phyloP scores from a whole-genome alignment of 2,888 invertebrate species.

The Punctoribates punctum region DNA sequence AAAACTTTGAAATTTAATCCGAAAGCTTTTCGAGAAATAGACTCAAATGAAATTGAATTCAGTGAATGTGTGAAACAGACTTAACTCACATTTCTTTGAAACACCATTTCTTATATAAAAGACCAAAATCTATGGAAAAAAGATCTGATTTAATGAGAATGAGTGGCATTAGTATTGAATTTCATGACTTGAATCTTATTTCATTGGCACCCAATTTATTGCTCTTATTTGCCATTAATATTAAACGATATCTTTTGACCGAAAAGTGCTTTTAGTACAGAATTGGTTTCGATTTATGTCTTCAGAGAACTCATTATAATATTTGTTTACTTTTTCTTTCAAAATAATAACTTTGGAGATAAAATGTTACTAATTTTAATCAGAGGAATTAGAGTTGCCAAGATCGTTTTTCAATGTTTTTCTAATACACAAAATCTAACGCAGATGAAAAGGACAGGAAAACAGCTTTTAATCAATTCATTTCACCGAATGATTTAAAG shows the following conservation, averaged over 20 bases:
- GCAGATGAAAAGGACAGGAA: slow-evolving; percentile 41
- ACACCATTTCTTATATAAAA: too few relatives aligned
- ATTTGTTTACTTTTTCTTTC: neutral
- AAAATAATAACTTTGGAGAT: neutral
- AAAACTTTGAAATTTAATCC: too few relatives aligned
- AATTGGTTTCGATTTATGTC: neutral
- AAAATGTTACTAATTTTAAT: neutral
- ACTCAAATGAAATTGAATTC: neutral
- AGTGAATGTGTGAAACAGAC: neutral
- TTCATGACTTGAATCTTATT: slow-evolving; percentile 15
- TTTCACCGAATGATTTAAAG: neutral
- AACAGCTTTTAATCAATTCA: slow-evolving; percentile 24
- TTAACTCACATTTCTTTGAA: neutral
- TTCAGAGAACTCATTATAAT: neutral
- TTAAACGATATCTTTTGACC: neutral
- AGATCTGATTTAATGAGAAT: neutral
- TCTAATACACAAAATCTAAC: too few relatives aligned
- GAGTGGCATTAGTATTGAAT: neutral
- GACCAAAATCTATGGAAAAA: too few relatives aligned
- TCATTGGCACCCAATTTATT: slow-evolving; percentile 7
- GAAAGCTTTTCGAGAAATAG: too few relatives aligned
- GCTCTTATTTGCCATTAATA: neutral
- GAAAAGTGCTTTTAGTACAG: neutral
- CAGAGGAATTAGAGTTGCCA: neutral
- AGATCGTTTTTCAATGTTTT: too few relatives aligned